Evolutionary conservation across 2,888 invertebrate species (phyloP).

Genomic region (Ptychoptera albimana): DNA sequence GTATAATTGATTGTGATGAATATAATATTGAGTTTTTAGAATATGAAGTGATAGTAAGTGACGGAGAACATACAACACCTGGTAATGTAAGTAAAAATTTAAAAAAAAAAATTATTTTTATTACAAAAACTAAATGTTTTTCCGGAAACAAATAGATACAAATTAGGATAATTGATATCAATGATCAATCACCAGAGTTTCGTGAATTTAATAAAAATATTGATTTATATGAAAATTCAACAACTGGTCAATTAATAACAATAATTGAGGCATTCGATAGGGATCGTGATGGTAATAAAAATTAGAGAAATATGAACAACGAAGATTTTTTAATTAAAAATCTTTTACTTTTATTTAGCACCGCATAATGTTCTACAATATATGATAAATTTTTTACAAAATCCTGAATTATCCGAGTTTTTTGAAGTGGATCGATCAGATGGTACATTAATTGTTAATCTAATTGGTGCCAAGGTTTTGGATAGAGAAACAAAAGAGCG

Average conservation of each 20-base stretch:
- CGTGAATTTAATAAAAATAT: slow-evolving; percentile 24
- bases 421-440: slow-evolving; percentile 35
- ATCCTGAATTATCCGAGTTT: slow-evolving; percentile 30
- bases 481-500: slow-evolving; percentile 37
- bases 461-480: slow-evolving; percentile 30
- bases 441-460: slow-evolving; percentile 33
- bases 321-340: neutral
- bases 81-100: slow-evolving; percentile 27
- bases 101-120: slow-evolving; percentile 1
- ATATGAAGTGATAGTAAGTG: slow-evolving; percentile 39
- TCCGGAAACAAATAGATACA: slow-evolving; percentile 29
- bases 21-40: slow-evolving; percentile 32
- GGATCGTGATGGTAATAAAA: slow-evolving; percentile 41
- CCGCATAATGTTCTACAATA: slow-evolving; percentile 38
- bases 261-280: slow-evolving; percentile 32
- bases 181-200: slow-evolving; percentile 37
- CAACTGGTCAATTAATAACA: slow-evolving; percentile 27
- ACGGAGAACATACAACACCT: slow-evolving; percentile 24
- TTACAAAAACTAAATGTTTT: slow-evolving; percentile 2
- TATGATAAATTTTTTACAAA: slow-evolving; percentile 34
- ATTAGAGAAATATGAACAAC: neutral
- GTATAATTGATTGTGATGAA: slow-evolving; percentile 38
- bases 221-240: slow-evolving; percentile 35
- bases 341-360: slow-evolving; percentile 17
- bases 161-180: slow-evolving; percentile 41